Base-by-base conservation (phyloP, 2,888 invertebrate genomes). In the Malacosoma neustria region DNA sequence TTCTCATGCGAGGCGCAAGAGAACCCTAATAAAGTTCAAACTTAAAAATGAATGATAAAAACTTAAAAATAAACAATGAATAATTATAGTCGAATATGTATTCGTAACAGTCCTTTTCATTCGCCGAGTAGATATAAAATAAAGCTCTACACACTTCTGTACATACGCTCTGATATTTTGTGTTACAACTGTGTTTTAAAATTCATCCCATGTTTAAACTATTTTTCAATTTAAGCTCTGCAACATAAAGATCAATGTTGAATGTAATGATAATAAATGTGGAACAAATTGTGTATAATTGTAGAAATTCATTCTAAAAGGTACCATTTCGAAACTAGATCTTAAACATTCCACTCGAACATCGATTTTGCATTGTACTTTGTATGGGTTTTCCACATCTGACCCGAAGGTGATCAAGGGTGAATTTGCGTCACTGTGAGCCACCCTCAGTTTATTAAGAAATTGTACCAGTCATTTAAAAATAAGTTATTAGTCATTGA, bases 321-420 rank as follows among this genome's bases (percentile, higher is more conserved):
- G 22, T 22, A 22, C 6, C 22, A 22, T 39, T 48, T 40, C 40
- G 29, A 58, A 61, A 54, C 37, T 43, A 40, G 34, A 49, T 46
- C 46, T 43, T 66, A 53, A 34, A 13, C 1, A 5, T 11, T 38
- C 11, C 31, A 4, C 0, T 13, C 48, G 58, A 58, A 49, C 55
- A 64, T 48, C 35, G 36, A 39, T 46, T 52, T 48, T 49, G 33
- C 35, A 35, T 43, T 46, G 40, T 22, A 12, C 4, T 33, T 3
- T 4, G 15, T 36, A 29, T 57, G 63, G 73, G 68, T 74, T 77
- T 77, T 76, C 63, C 74, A 65, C 53, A 45, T 53, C 45, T 37
- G 32, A 29, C 13, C 39, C 39, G 69, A 77, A 76, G 72, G 75
- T 71, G 58, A 73, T 49, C 70, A 39, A 57, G 72, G 70, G 66